Percentiles rank a stretch among this genome's conserved stretches.
Evolutionary conservation across 2,113 vertebrate genomes (phyloP).

Genomic region (Pelvicachromis taeniatus): DNA sequence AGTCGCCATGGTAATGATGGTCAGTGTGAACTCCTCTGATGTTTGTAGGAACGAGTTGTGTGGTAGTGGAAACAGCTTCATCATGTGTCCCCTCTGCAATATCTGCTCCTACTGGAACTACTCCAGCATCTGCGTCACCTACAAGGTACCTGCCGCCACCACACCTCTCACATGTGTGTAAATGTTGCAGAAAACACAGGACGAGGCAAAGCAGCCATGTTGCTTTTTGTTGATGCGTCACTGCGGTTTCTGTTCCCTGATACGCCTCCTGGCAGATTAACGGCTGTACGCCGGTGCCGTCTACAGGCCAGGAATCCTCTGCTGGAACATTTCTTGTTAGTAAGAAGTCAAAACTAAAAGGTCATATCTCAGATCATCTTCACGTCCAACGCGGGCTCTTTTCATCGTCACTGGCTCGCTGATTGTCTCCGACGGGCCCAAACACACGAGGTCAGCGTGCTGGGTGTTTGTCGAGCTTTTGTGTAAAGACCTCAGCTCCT

Average conservation of each 20-base stretch:
- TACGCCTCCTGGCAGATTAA: not conserved
- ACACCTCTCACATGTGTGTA: not conserved
- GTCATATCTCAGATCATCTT: too few species aligned
- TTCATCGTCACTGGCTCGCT: not conserved
- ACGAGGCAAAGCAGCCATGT: not conserved
- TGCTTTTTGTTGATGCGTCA: not conserved
- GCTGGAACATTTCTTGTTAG: not conserved
- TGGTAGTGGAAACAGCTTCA: conserved; percentile 53
- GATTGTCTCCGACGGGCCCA: not conserved
- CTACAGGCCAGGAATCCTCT: not conserved
- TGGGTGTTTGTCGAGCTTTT: not conserved
- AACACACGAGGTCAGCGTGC: not conserved
- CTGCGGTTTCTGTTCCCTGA: not conserved
- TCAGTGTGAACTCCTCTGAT: not conserved
- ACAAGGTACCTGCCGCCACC: conserved; percentile 63
- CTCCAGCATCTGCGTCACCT: conserved; percentile 79
- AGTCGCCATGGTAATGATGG: accelerated
- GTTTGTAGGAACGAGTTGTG: conserved; percentile 74
- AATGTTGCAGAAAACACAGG: not conserved
- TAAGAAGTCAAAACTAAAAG: not conserved
- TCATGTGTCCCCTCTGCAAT: conserved; percentile 78
- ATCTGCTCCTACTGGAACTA: conserved; percentile 77
- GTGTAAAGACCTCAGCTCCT: not conserved
- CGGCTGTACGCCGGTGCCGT: not conserved
- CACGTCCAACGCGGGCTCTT: too few species aligned